These are phyloP conservation scores for Anoplolepis gracilipes DNA, from an alignment of 1,140 invertebrate species.

Conservation along the genomic window DNA sequence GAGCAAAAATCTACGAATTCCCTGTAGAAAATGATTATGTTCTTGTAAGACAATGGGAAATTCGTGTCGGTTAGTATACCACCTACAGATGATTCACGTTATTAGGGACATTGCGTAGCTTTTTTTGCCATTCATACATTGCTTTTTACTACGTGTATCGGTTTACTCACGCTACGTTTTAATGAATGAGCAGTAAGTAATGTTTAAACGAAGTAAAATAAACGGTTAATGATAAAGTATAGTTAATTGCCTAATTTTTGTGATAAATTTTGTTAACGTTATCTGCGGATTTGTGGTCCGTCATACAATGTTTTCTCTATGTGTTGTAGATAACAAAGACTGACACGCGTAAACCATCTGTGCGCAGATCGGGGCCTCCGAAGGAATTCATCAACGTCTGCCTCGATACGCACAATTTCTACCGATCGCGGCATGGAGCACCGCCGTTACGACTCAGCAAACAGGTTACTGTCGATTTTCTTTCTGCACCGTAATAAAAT, in stretches of 20 bases:
- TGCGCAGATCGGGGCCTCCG: conserved; percentile 83
- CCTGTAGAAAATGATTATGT: conserved; percentile 24
- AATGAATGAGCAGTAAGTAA: background rate
- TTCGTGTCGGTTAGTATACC: conserved; percentile 71
- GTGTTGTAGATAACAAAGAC: conserved; percentile 85
- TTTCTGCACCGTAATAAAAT: conserved; percentile 18
- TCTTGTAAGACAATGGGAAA: conserved; percentile 77
- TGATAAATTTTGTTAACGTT: background rate
- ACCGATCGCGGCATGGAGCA: conserved; percentile 90
- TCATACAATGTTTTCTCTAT: conserved; percentile 56
- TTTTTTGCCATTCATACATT: conserved; percentile 5
- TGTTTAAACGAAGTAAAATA: background rate
- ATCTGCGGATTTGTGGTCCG: conserved; percentile 15
- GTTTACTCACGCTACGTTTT: background rate
- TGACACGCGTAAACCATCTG: conserved; percentile 85
- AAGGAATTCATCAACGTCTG: conserved; percentile 87
- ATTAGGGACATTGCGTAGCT: conserved; percentile 39
- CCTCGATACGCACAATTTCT: conserved; percentile 92
- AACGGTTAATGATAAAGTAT: background rate
- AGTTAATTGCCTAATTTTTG: background rate
- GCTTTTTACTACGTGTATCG: background rate
- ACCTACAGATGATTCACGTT: conserved; percentile 45
- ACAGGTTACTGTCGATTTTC: conserved; percentile 86
- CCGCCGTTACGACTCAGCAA: conserved; percentile 89
- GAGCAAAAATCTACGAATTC: background rate